Evolutionary conservation across 2,797 vertebrate genomes (phyloP).

Genomic region (Aldrovandia affinis): DNA sequence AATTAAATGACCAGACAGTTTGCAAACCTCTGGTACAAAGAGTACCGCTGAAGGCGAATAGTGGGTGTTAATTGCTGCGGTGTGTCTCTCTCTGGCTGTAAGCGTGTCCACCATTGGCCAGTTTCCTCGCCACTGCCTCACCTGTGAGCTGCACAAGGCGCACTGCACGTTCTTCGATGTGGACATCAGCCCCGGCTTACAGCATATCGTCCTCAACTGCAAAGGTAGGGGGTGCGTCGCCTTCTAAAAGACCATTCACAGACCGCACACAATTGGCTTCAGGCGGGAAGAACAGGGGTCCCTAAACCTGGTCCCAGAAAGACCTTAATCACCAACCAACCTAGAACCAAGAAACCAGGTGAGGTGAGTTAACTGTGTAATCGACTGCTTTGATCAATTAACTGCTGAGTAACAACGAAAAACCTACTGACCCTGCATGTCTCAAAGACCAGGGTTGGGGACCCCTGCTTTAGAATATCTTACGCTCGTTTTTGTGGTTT

Average conservation of each 20-base stretch:
- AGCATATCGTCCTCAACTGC: conserved; percentile 75
- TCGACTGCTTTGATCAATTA: not conserved
- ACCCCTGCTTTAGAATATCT: no score
- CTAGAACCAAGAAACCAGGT: not conserved
- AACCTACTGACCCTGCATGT: not conserved
- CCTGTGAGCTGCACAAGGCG: conserved; percentile 70
- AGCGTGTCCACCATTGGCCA: conserved; percentile 75
- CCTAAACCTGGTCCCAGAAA: no score
- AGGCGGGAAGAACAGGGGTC: no score
- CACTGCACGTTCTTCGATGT: conserved; percentile 76
- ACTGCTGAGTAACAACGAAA: not conserved
- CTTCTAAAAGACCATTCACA: no score
- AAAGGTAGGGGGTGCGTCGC: conserved; percentile 64
- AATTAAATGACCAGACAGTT: no score
- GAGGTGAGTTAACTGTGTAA: not conserved
- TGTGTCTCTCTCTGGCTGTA: not conserved
- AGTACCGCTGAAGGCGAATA: not conserved
- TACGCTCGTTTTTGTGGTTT: no score
- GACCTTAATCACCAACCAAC: not conserved
- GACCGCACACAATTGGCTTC: no score
- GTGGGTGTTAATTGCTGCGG: not conserved
- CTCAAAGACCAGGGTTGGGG: no score
- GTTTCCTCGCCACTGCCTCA: conserved; percentile 76
- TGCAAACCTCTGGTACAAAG: no score
- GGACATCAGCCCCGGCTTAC: conserved; percentile 75